Evolutionary conservation across 2,113 vertebrate species (phyloP), one percentile per base, ranked within the genome.

Genomic region (Megatriorchis doriae): DNA sequence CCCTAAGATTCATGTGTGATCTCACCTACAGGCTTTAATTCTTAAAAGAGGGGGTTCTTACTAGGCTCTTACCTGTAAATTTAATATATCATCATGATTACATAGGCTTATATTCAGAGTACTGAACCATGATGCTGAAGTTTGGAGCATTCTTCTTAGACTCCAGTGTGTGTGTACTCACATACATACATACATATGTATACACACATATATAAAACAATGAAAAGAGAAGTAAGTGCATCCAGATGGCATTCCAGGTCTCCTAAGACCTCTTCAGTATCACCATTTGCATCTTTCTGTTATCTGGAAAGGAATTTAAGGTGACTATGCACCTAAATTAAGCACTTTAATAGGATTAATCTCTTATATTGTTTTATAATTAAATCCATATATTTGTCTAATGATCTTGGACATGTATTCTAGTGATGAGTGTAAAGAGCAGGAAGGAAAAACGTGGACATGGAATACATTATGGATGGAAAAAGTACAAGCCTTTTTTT

Each of bases 101-200:
- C 6, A 15, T 3, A n/a, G 38, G 26, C 15, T 59, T 42, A 10
- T 16, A 16, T 48, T 40, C 13, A 3, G 14, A 16, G 42, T 13
- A 31, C 45, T 32, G 42, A 53, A 27, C 11, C 10, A 20, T 1
- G 0, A 7, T 13, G 61, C 55, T 55, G 50, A 50, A 23, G n/a
- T 31, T 17, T 38, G 50, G 38, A 80, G 45, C 15, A 11, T 43
- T 67, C 27, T 43, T 42, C 62, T 29, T 42, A 26, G n/a, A 13
- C 42, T 40, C 23, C 9, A 45, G 22, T 15, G 10, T 12, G n/a
- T 26, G 7, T 26, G 6, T 31, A 12, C 18, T 50, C 23, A 38
- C 16, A 7, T 5, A 9, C 16, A 4, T 16, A 34, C 19, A 8
- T 5, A 45, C 4, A 31, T 4, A 74, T 6, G 16, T 0, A 13